These are phyloP conservation scores for Sanderia malayensis DNA, from an alignment of 30 jellyfish, hydroid and myxozoan species.

Conservation along the genomic window DNA sequence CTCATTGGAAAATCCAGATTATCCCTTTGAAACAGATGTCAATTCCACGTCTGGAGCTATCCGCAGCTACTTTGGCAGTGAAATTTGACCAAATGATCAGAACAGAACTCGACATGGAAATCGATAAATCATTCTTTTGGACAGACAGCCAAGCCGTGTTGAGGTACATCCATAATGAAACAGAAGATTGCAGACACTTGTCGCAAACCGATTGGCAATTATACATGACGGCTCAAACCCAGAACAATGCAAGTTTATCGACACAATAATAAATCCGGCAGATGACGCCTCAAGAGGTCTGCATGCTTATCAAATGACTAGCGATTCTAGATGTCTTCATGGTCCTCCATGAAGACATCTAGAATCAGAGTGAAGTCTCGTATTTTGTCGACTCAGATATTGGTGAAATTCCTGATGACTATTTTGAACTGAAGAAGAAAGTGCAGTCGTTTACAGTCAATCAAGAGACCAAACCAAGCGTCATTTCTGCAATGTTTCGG, in stretches of 20 bases:
- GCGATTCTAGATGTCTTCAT: slow-evolving; percentile 12
- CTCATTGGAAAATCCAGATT: slow-evolving; percentile 57
- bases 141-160: too few relatives aligned
- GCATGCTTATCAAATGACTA: not conserved
- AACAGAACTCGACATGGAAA: too few relatives aligned
- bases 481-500: not conserved
- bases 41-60: too few relatives aligned
- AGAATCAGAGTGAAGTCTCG: not conserved
- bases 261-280: not conserved
- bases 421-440: slow-evolving; percentile 8
- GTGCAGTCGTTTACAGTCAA: slow-evolving; percentile 1
- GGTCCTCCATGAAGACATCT: slow-evolving; percentile 18
- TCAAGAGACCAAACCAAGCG: not conserved
- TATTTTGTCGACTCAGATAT: too few relatives aligned
- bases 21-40: too few relatives aligned
- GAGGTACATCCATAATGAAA: slow-evolving; percentile 36
- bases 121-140: too few relatives aligned
- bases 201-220: too few relatives aligned
- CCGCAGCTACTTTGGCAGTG: too few relatives aligned
- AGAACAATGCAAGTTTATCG: slow-evolving; percentile 49
- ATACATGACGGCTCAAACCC: too few relatives aligned
- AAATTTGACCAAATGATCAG: too few relatives aligned
- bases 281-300: too few relatives aligned
- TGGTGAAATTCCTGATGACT: too few relatives aligned
- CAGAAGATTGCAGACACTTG: slow-evolving; percentile 30